These are phyloP conservation scores for Eumerus sabulonum DNA, from an alignment of 2,888 invertebrate genomes.

Conservation along the genomic window DNA sequence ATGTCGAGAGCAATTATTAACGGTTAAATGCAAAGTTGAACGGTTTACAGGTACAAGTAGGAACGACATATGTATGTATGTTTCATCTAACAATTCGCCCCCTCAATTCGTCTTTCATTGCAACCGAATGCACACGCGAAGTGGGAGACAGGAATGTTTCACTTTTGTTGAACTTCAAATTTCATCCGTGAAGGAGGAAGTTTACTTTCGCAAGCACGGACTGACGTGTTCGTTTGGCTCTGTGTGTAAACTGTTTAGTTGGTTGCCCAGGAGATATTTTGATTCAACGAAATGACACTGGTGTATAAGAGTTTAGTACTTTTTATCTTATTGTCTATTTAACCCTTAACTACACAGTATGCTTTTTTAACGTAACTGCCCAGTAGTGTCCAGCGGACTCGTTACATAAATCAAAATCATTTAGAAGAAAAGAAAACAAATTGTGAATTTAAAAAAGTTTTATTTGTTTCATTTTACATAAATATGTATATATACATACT, in stretches of 20 bases:
- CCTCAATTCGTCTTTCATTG: slow-evolving; percentile 6
- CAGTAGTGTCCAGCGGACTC: too few species aligned
- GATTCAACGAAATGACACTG: slow-evolving; percentile 37
- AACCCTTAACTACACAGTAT: too few species aligned
- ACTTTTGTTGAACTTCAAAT: slow-evolving; percentile 68
- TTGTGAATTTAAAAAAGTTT: too few species aligned
- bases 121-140: neutral
- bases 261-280: slow-evolving; percentile 18
- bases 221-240: slow-evolving; percentile 27
- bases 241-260: neutral
- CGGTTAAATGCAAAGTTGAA: slow-evolving; percentile 64
- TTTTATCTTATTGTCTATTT: too few species aligned
- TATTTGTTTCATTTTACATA: too few species aligned
- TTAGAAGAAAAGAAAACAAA: too few species aligned
- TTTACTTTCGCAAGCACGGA: slow-evolving; percentile 55
- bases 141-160: slow-evolving; percentile 37
- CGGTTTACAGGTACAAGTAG: slow-evolving; percentile 14
- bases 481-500: too few species aligned
- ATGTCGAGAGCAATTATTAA: slow-evolving; percentile 56
- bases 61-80: too few species aligned
- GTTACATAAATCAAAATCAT: too few species aligned
- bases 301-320: neutral
- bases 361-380: too few species aligned
- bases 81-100: neutral
- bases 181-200: slow-evolving; percentile 42